phyloP scores from a whole-genome alignment of 1,140 invertebrate genomes.

The Hylaeus volcanicus region DNA sequence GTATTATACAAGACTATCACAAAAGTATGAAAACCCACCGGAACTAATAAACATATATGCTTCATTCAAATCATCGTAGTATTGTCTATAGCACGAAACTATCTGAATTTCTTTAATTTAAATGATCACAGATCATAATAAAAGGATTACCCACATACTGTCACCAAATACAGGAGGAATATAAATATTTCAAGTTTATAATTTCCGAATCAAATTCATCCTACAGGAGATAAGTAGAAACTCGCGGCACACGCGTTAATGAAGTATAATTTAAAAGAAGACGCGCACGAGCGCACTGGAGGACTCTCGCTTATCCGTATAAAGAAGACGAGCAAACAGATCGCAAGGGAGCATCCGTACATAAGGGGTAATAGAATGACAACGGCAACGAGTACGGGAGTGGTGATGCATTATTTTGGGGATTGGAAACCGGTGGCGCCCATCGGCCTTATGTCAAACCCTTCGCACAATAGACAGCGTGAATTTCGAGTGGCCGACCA shows the following conservation, averaged over 20 bases:
- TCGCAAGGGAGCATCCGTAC: conserved; percentile 61
- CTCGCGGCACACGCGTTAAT: conserved; percentile 25
- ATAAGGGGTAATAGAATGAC: conserved; percentile 57
- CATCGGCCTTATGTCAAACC: conserved; percentile 75
- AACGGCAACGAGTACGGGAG: conserved; percentile 51
- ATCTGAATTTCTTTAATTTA: no score
- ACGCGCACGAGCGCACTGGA: conserved; percentile 64
- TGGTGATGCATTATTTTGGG: conserved; percentile 49
- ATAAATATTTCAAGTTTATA: not conserved
- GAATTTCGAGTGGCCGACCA: conserved; percentile 51
- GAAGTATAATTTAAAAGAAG: conserved; percentile 37
- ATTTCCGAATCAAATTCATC: not conserved
- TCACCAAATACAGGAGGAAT: no score
- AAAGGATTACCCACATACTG: no score
- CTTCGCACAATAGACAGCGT: conserved; percentile 43
- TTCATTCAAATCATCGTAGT: no score
- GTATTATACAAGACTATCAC: no score
- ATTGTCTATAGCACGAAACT: no score
- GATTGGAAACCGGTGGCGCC: conserved; percentile 52
- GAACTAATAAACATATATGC: no score
- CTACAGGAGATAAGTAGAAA: conserved; percentile 10
- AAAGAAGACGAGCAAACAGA: conserved; percentile 72
- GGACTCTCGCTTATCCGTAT: conserved; percentile 69
- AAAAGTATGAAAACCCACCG: no score
- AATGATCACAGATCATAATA: no score